phyloP scores from a whole-genome alignment of 2,797 vertebrate genomes.

The Parauchenoglanis punctatus region DNA sequence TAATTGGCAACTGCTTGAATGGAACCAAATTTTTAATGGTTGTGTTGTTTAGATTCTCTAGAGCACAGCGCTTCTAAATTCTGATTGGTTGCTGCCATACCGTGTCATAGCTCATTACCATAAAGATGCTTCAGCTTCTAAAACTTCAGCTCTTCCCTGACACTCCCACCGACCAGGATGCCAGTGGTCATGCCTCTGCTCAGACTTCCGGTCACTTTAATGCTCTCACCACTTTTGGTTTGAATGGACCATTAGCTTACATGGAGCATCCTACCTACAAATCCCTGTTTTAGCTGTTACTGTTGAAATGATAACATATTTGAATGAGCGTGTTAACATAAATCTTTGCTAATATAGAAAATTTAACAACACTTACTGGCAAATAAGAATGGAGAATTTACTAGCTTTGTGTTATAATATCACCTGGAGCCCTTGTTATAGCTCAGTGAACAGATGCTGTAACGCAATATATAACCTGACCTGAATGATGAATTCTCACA shows the following conservation, averaged over 20 bases:
- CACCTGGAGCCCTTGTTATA: neutral
- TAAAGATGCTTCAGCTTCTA: too few relatives aligned
- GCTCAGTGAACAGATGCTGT: neutral
- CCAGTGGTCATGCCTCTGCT: too few relatives aligned
- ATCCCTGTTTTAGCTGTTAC: neutral
- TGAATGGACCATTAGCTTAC: neutral
- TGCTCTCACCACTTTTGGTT: too few relatives aligned
- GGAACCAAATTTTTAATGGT: too few relatives aligned
- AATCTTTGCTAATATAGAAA: neutral
- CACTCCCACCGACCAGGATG: too few relatives aligned
- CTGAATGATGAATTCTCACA: neutral
- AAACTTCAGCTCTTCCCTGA: too few relatives aligned
- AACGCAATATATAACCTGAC: neutral
- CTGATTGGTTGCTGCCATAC: too few relatives aligned
- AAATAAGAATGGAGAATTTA: neutral
- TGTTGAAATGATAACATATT: neutral
- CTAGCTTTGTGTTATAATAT: neutral
- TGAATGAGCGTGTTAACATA: neutral
- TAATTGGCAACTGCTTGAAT: too few relatives aligned
- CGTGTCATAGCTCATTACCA: too few relatives aligned
- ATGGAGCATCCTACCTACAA: neutral
- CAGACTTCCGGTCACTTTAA: too few relatives aligned
- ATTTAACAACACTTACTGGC: neutral
- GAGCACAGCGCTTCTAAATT: too few relatives aligned
- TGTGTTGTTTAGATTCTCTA: too few relatives aligned